Evolutionary conservation across 2,113 vertebrate species (phyloP).

Genomic region (Cynopterus brachyotis): DNA sequence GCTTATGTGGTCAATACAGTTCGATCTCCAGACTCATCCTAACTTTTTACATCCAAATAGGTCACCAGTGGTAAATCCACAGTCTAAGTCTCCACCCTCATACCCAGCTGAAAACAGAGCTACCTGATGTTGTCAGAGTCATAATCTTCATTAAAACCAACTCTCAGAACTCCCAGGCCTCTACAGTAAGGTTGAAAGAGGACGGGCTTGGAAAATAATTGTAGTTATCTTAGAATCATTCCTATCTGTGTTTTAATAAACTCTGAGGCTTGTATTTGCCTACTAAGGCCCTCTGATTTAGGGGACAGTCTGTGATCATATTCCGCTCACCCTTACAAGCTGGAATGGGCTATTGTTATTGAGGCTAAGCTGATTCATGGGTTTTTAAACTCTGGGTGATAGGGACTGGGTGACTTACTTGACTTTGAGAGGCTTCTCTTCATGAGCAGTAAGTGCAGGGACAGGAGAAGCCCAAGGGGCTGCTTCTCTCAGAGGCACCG

Average conservation of each 20-base stretch:
- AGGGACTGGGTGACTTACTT: neutral
- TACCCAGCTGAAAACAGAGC: neutral
- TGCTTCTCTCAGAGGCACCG: neutral
- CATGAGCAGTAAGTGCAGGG: neutral
- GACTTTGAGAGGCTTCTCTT: constrained; percentile 23
- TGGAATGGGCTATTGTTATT: neutral
- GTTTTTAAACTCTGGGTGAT: neutral
- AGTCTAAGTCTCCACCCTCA: neutral
- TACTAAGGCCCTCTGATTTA: neutral
- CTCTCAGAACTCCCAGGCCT: neutral
- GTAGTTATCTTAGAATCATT: neutral
- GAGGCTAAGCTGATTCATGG: neutral
- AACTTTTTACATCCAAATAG: neutral
- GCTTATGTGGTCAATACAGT: neutral
- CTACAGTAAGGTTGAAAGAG: neutral
- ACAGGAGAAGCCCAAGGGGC: neutral
- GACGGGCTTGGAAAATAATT: neutral
- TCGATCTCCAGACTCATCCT: neutral
- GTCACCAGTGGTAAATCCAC: neutral
- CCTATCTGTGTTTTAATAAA: neutral
- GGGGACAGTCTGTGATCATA: neutral
- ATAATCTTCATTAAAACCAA: neutral
- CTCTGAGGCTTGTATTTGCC: neutral
- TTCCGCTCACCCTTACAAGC: neutral
- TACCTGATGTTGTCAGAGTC: neutral